Conservation (phyloP, 2,113 vertebrate species). For the Melanocharis versteri region DNA sequence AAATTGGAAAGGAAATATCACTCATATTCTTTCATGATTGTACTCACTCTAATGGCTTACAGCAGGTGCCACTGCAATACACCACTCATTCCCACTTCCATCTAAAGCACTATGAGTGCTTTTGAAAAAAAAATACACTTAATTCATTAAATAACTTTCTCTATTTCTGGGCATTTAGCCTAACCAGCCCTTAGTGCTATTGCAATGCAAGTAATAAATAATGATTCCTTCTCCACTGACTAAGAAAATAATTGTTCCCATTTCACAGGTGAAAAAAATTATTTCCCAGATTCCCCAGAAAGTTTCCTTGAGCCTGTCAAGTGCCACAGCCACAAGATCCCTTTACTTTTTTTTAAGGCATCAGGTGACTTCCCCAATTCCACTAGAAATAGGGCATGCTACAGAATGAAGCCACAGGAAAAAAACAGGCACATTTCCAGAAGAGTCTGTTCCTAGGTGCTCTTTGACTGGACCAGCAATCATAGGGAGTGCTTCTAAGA, state of each 20-base stretch:
- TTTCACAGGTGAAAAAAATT: not conserved
- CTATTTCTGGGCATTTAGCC: conserved; percentile 37
- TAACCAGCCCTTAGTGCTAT: not conserved
- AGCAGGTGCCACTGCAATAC: not conserved
- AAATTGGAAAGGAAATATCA: conserved; percentile 3
- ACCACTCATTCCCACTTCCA: not conserved
- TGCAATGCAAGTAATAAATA: conserved; percentile 46
- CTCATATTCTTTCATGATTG: not conserved
- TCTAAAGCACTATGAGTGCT: not conserved
- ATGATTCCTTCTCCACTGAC: not conserved
- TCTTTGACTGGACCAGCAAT: not conserved
- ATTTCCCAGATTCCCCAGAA: not conserved
- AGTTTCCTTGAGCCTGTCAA: not conserved
- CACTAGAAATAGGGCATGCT: not conserved
- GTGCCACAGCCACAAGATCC: not conserved
- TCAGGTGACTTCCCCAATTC: not conserved
- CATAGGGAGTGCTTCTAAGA: not conserved
- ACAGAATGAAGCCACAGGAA: not conserved
- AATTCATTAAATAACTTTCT: conserved; percentile 28
- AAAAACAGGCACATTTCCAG: not conserved
- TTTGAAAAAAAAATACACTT: not conserved
- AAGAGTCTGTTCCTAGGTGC: not conserved
- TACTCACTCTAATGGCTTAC: not conserved
- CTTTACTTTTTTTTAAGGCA: not conserved
- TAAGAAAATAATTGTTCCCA: not conserved